Base-by-base conservation (phyloP, 2,113 vertebrate species). In the Pteropus alecto region DNA sequence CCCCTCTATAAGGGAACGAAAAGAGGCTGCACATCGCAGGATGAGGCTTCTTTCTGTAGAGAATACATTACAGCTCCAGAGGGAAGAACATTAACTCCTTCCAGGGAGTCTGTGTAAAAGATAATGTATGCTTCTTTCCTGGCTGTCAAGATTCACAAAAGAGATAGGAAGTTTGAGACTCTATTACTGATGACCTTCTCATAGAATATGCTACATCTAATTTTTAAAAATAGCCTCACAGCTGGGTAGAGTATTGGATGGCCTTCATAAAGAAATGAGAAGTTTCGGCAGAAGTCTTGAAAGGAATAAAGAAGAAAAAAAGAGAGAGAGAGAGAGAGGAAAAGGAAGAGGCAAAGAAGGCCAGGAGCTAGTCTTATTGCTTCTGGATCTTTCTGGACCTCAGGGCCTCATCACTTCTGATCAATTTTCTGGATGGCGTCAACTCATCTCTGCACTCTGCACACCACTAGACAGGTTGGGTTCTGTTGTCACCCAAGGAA, bases 161-260 rank as follows among this genome's bases (percentile, higher is more conserved):
- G 91, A 97, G 94, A 97, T 82, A 96, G 87, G 82, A 94, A 95
- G 96, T 97, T 93, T 88, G 93, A 98, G 96, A 87, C 83, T 97
- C 97, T 97, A 97, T 97, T 98, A 98, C 89, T 70, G 91, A 93
- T 97, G 98, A 98, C 97, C 98, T 98, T 97, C 96, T 95, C 67
- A 95, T 30, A 93, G 94, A 97, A 97, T 73, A 38, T 0, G 71
- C 96, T 84, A 90, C 65, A 93, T 97, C 95, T 98, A 95, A 92
- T 97, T 98, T 97, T 98, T 68, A 79, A 96, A 98, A 97, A 97
- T 97, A 98, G 96, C 91, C 93, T 93, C 58, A 28, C 87, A 93
- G 71, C 84, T 98, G 74, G 94, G 78, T 96, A 68, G 22, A 93
- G 71, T n/a, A 63, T 91, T 84, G 94, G 93, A 96, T 76, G 71